Conservation (phyloP, 2,888 invertebrate genomes). For the Pseudococcus jackbeardsleyi region DNA sequence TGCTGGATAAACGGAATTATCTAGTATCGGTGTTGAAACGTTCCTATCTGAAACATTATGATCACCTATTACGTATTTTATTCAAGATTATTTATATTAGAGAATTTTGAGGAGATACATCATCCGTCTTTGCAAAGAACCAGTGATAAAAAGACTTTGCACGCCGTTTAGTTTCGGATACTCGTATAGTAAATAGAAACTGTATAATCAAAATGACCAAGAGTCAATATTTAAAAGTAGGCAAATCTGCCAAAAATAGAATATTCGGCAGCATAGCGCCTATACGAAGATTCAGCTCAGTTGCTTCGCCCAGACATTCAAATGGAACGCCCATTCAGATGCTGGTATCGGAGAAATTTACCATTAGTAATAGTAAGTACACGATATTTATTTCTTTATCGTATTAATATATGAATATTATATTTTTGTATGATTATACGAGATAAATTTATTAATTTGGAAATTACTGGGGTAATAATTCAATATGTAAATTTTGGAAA, state of each 20-base stretch:
- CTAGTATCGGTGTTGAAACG: constrained; percentile 43
- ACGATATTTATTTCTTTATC: not conserved
- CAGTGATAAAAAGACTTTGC: not conserved
- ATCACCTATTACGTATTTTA: constrained; percentile 60
- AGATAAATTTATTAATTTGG: not conserved
- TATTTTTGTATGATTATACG: not conserved
- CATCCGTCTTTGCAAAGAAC: not conserved
- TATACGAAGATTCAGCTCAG: constrained; percentile 56
- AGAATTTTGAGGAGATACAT: constrained; percentile 58
- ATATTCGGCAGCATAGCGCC: constrained; percentile 77
- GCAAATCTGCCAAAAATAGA: constrained; percentile 80
- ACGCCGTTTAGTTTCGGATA: not conserved
- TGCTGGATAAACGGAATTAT: constrained; percentile 20
- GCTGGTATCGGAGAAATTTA: constrained; percentile 84
- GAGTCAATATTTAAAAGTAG: constrained; percentile 83
- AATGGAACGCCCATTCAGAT: constrained; percentile 78
- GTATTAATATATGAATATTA: not conserved
- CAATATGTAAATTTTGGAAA: too few relatives aligned
- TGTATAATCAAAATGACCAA: constrained; percentile 68
- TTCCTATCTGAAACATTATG: constrained; percentile 62
- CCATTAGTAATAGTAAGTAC: constrained; percentile 82
- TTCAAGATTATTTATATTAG: constrained; percentile 63
- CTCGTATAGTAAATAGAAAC: not conserved
- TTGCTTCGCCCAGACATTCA: constrained; percentile 46
- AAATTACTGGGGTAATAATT: too few relatives aligned